phyloP scores from a whole-genome alignment of 30 jellyfish, hydroid and myxozoan species.

The Turritopsis dohrnii region DNA sequence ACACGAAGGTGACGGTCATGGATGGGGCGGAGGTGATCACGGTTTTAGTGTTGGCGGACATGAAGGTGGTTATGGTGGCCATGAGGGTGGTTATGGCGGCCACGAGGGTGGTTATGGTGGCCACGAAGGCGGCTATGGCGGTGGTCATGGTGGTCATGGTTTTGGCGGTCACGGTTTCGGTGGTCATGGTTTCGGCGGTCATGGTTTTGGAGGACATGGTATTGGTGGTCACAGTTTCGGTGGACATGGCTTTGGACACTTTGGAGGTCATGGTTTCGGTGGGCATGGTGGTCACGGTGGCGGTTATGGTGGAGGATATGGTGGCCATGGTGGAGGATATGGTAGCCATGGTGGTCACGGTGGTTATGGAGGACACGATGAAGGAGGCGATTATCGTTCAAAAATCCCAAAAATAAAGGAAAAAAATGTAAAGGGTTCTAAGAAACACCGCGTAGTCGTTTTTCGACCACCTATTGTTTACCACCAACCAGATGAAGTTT shows the following conservation, averaged over 20 bases:
- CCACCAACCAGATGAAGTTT: slow-evolving; percentile 92
- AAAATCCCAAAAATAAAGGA: slow-evolving; percentile 27
- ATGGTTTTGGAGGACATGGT: slow-evolving; percentile 66
- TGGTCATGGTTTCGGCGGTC: slow-evolving; percentile 64
- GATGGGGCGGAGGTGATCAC: slow-evolving; percentile 45
- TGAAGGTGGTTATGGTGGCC: slow-evolving; percentile 38
- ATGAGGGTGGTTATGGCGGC: slow-evolving; percentile 42
- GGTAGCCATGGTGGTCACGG: slow-evolving; percentile 21
- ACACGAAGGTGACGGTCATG: slow-evolving; percentile 47
- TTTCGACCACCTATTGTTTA: slow-evolving; percentile 86
- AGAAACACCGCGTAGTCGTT: slow-evolving; percentile 84
- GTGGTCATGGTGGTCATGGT: slow-evolving; percentile 44
- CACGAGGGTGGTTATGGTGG: slow-evolving; percentile 27
- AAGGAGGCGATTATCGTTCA: slow-evolving; percentile 61
- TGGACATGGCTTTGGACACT: slow-evolving; percentile 43
- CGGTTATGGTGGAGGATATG: slow-evolving; percentile 43
- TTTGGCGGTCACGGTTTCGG: slow-evolving; percentile 42
- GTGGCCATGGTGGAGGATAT: slow-evolving; percentile 52
- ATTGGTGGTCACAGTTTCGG: slow-evolving; percentile 38
- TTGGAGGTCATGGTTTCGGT: slow-evolving; percentile 53
- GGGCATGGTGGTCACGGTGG: slow-evolving; percentile 63
- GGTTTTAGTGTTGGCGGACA: slow-evolving; percentile 66
- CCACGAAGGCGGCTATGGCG: slow-evolving; percentile 32
- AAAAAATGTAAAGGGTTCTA: slow-evolving; percentile 47
- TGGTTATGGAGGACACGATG: slow-evolving; percentile 65